A percentile compares a stretch with the other conserved stretches of the same genome.
These are phyloP conservation scores for Ryuthela nishihirai DNA, from an alignment of 2,888 invertebrate species.

Conservation along the genomic window DNA sequence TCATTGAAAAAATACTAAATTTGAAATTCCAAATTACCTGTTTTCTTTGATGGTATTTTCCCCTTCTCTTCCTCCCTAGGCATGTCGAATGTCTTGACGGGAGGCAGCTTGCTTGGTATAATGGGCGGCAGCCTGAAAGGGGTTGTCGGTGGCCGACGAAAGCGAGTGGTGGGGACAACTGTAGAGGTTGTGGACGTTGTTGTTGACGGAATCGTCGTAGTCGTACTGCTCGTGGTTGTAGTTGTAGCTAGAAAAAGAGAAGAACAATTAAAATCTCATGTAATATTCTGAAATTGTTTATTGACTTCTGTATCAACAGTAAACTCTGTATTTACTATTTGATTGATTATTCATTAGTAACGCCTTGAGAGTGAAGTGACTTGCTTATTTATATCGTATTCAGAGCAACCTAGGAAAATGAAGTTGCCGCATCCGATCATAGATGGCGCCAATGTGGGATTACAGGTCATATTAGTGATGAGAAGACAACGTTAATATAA, in stretches of 20 bases:
- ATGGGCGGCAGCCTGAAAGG: constrained; percentile 25
- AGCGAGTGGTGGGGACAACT: constrained; percentile 10
- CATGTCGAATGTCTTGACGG: constrained; percentile 23
- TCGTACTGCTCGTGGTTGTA: constrained; percentile 1
- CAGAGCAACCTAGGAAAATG: too few species aligned
- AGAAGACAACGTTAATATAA: too few species aligned
- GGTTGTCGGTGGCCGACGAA: constrained; percentile 13
- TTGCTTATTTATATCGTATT: too few species aligned
- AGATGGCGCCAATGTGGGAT: too few species aligned
- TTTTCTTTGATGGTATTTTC: constrained; percentile 29
- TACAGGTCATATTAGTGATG: too few species aligned
- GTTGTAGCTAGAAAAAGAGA: constrained; percentile 5
- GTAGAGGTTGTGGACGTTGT: constrained; percentile 9
- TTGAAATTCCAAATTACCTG: too few species aligned
- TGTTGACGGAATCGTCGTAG: constrained; percentile 7
- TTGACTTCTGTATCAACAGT: too few species aligned
- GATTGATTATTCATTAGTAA: too few species aligned
- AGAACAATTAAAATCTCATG: background rate
- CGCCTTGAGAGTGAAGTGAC: too few species aligned
- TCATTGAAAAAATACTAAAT: too few species aligned
- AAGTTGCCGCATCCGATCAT: too few species aligned
- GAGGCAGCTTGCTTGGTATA: constrained; percentile 22
- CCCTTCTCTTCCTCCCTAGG: constrained; percentile 27
- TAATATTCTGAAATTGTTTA: background rate
- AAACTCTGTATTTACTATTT: too few species aligned